Percentiles rank a stretch among this genome's conserved stretches.
phyloP scores from a whole-genome alignment of 2,113 vertebrate species.

The Canis aureus region DNA sequence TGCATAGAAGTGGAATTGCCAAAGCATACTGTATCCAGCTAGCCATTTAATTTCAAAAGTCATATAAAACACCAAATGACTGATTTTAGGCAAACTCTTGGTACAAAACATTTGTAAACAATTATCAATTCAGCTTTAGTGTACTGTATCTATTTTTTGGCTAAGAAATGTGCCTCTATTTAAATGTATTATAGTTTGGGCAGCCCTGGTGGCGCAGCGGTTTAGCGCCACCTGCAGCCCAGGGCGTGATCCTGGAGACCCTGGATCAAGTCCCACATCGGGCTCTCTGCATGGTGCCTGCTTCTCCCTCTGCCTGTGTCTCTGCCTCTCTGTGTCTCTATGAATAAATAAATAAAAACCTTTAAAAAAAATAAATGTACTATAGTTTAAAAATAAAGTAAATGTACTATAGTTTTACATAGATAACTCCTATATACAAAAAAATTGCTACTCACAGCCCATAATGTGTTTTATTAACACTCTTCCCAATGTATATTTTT shows the following conservation, averaged over 20 bases:
- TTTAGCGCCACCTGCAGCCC: too few relatives aligned
- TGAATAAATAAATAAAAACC: too few relatives aligned
- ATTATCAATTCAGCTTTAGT: neutral
- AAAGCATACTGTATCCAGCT: neutral
- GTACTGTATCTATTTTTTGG: conserved; percentile 73
- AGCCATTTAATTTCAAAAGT: conserved; percentile 23
- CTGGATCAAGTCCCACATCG: too few relatives aligned
- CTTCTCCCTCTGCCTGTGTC: too few relatives aligned
- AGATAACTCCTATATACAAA: conserved; percentile 47
- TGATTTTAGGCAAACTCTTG: conserved; percentile 74
- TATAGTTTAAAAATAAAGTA: neutral
- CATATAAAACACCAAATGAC: neutral
- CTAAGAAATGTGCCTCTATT: neutral
- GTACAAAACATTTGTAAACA: conserved; percentile 73
- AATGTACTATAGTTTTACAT: conserved; percentile 52
- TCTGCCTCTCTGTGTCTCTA: too few relatives aligned
- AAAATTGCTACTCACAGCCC: conserved; percentile 60
- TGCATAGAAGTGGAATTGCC: conserved; percentile 12
- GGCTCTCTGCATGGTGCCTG: too few relatives aligned
- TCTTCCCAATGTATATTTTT: conserved; percentile 65
- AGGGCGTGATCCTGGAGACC: too few relatives aligned
- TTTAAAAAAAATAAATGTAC: conserved; percentile 43
- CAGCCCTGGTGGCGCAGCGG: too few relatives aligned
- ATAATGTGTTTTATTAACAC: conserved; percentile 57
- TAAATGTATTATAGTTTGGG: conserved; percentile 41